Conservation (phyloP, 1,140 invertebrate species). For the Drosophila nasuta region DNA sequence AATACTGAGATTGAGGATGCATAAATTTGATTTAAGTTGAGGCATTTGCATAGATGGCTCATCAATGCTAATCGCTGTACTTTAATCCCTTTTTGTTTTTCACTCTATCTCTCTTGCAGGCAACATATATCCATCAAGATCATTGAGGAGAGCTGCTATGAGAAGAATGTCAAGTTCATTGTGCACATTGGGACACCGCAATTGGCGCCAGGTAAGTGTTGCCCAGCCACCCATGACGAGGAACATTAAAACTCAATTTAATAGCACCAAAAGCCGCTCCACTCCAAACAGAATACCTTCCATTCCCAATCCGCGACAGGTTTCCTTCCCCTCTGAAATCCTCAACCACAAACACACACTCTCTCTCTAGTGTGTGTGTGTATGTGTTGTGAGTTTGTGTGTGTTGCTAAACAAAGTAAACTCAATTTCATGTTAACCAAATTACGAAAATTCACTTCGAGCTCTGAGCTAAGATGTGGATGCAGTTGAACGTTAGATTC, state of each 20-base stretch:
- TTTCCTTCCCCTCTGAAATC: neutral
- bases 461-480: neutral
- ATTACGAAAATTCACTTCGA: slow-evolving; percentile 32
- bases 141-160: slow-evolving; percentile 98
- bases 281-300: slow-evolving; percentile 1
- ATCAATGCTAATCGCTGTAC: slow-evolving; percentile 18
- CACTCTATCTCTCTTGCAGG: slow-evolving; percentile 86
- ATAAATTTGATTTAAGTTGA: slow-evolving; percentile 31
- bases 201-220: slow-evolving; percentile 91
- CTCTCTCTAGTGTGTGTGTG: neutral
- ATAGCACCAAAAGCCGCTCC: slow-evolving; percentile 44
- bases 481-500: neutral
- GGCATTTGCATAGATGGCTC: slow-evolving; percentile 11
- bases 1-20: slow-evolving; percentile 16
- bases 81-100: slow-evolving; percentile 64
- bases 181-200: slow-evolving; percentile 95
- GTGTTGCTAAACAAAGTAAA: slow-evolving; percentile 26
- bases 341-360: slow-evolving; percentile 1
- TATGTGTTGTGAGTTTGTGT: slow-evolving; percentile 21
- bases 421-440: slow-evolving; percentile 51
- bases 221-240: slow-evolving; percentile 1
- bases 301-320: neutral
- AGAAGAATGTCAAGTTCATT: slow-evolving; percentile 97
- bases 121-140: slow-evolving; percentile 94
- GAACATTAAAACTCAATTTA: slow-evolving; percentile 46